Evolutionary conservation across 2,797 vertebrate genomes (phyloP).

Genomic region (Sebastolobus altivelis): DNA sequence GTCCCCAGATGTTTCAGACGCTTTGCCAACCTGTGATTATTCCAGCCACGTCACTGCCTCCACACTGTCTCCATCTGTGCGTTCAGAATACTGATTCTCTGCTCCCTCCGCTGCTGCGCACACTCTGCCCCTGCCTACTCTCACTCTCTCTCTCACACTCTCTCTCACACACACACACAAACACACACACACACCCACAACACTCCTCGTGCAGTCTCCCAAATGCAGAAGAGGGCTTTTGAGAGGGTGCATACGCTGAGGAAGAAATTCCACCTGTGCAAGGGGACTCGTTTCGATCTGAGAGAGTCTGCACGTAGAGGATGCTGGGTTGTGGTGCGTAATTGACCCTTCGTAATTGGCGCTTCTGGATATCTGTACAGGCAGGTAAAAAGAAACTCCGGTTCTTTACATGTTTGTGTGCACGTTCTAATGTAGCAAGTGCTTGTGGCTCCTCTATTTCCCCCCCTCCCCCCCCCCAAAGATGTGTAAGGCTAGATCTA

Average conservation of each 20-base stretch:
- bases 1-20: constrained; percentile 79
- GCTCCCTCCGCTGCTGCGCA: constrained; percentile 74
- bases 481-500: constrained; percentile 33
- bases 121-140: constrained; percentile 76
- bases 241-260: constrained; percentile 42
- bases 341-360: constrained; percentile 67
- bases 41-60: constrained; percentile 81
- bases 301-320: constrained; percentile 47
- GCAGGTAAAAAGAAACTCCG: constrained; percentile 74
- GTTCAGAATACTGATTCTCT: constrained; percentile 83
- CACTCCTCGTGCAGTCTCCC: constrained; percentile 67
- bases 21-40: constrained; percentile 84
- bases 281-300: constrained; percentile 57
- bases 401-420: constrained; percentile 34
- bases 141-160: constrained; percentile 59
- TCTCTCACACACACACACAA: constrained; percentile 56
- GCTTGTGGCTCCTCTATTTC: background rate
- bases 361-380: constrained; percentile 67
- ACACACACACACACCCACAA: constrained; percentile 72
- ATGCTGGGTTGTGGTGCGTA: constrained; percentile 58
- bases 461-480: background rate
- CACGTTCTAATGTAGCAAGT: constrained; percentile 64
- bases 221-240: constrained; percentile 68
- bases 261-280: constrained; percentile 66
- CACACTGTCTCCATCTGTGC: constrained; percentile 82